A percentile compares a stretch with the other conserved stretches of the same genome.
Evolutionary conservation across 92 coral and sea anemone genomes (phyloP).

Genomic region (Phymanthus crucifer): DNA sequence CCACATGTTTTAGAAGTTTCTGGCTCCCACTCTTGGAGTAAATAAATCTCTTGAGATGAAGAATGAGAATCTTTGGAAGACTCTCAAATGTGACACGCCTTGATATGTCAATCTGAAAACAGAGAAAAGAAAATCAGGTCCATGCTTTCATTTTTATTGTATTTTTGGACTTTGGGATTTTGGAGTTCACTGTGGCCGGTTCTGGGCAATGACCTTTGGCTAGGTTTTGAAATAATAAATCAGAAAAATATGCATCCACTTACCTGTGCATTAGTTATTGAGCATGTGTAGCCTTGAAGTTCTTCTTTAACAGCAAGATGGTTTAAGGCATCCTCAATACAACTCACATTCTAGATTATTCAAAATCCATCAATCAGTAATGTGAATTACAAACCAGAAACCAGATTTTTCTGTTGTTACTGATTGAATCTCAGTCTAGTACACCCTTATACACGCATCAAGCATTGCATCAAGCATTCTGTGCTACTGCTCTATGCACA

Average conservation of each 20-base stretch:
- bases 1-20: constrained; percentile 78
- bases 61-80: constrained; percentile 81
- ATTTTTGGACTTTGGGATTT: background rate
- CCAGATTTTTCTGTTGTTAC: too few species aligned
- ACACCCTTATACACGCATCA: too few species aligned
- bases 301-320: constrained; percentile 84
- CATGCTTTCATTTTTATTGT: background rate
- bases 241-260: background rate
- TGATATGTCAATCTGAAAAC: constrained; percentile 76
- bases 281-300: constrained; percentile 92
- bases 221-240: background rate
- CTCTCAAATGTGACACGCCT: constrained; percentile 85
- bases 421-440: too few species aligned
- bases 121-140: too few species aligned
- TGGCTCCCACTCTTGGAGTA: constrained; percentile 91
- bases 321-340: constrained; percentile 90
- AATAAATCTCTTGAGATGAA: constrained; percentile 93
- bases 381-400: too few species aligned
- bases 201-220: background rate
- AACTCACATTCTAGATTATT: constrained; percentile 65
- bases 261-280: constrained; percentile 84
- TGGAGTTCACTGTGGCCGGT: background rate
- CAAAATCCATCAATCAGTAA: background rate
- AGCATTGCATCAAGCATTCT: too few species aligned
- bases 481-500: too few species aligned